These are phyloP conservation scores for Hypomesus transpacificus DNA, from an alignment of 2,113 vertebrate genomes.

Conservation along the genomic window DNA sequence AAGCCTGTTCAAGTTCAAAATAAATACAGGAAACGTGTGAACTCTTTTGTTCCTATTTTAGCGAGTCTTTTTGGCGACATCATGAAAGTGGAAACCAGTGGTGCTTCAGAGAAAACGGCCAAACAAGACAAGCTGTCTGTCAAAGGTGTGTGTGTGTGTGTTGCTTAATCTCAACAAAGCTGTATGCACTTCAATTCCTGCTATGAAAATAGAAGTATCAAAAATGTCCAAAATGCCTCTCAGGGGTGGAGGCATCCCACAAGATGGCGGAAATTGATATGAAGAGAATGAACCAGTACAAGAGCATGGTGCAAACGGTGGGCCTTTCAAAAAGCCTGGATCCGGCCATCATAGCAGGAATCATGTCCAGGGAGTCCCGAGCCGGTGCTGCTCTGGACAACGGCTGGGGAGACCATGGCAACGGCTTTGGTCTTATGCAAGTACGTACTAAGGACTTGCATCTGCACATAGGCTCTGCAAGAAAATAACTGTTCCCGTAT, in stretches of 20 bases:
- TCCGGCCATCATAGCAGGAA: conserved; percentile 69
- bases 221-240: too few relatives aligned
- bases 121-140: conserved; percentile 44
- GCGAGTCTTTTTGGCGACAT: conserved; percentile 61
- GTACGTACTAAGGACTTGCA: conserved; percentile 42
- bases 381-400: conserved; percentile 48
- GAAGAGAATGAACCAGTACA: conserved; percentile 55
- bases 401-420: conserved; percentile 55
- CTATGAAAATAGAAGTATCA: too few relatives aligned
- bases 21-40: too few relatives aligned
- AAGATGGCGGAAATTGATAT: conserved; percentile 65
- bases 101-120: conserved; percentile 55
- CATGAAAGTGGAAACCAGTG: conserved; percentile 59
- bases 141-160: conserved; percentile 63
- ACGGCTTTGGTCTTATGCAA: conserved; percentile 69
- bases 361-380: conserved; percentile 73
- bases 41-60: conserved; percentile 5
- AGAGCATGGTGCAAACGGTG: conserved; percentile 50
- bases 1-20: too few relatives aligned
- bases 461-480: too few relatives aligned
- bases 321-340: conserved; percentile 68
- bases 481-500: too few relatives aligned
- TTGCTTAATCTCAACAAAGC: too few relatives aligned
- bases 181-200: too few relatives aligned
- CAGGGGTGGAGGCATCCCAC: conserved; percentile 62